Conservation (phyloP, 2,888 invertebrate species). For the Cyrtodaria siliqua region DNA sequence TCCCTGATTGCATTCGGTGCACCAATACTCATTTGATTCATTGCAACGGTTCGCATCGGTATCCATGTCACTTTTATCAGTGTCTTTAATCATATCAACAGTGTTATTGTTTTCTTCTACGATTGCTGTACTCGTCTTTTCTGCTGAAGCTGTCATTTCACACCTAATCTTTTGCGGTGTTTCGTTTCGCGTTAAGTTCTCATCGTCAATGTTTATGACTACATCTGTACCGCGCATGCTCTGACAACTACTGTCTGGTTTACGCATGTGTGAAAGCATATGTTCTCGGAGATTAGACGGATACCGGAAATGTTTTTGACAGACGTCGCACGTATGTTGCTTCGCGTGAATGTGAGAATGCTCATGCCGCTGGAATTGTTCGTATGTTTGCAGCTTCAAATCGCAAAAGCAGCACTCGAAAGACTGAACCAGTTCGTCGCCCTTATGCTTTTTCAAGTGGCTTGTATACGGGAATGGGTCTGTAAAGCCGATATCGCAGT, state of each 20-base stretch:
- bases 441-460: conserved; percentile 75
- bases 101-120: conserved; percentile 42
- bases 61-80: conserved; percentile 2
- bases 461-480: conserved; percentile 76
- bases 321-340: conserved; percentile 66
- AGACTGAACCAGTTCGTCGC: conserved; percentile 60
- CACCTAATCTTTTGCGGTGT: no score
- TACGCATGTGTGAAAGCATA: conserved; percentile 62
- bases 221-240: not conserved
- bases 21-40: conserved; percentile 74
- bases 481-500: conserved; percentile 69
- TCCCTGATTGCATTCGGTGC: conserved; percentile 77
- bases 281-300: conserved; percentile 73
- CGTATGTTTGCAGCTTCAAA: conserved; percentile 64
- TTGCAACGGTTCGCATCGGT: conserved; percentile 6
- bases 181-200: no score
- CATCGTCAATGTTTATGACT: no score
- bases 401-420: conserved; percentile 79
- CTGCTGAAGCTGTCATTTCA: no score
- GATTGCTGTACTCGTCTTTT: no score
- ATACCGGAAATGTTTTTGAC: conserved; percentile 70
- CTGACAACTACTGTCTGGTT: conserved; percentile 1
- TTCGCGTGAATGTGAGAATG: conserved; percentile 74
- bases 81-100: conserved; percentile 26
- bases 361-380: conserved; percentile 77